A percentile compares a stretch with the other conserved stretches of the same genome.
Conservation (phyloP, 2,113 vertebrate species). For the Upupa epops region DNA sequence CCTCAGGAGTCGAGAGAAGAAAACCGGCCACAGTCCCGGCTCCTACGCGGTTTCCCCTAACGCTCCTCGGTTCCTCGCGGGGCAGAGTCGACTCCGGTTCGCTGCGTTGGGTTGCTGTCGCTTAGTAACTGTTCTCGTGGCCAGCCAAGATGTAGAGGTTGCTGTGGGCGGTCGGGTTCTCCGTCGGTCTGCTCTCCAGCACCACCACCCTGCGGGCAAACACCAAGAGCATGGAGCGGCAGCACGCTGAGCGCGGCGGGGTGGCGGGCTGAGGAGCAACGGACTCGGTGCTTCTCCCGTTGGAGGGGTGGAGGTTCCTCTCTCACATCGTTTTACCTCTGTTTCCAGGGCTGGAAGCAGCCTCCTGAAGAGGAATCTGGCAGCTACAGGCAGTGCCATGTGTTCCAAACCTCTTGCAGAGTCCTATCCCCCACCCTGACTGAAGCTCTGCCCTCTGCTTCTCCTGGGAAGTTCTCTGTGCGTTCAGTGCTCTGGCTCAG, state of each 20-base stretch:
- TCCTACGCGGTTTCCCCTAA: constrained; percentile 20
- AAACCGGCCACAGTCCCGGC: constrained; percentile 13
- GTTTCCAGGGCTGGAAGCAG: neutral
- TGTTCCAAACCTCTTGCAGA: neutral
- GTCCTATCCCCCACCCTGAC: neutral
- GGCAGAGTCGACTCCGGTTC: neutral
- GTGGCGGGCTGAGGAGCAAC: neutral
- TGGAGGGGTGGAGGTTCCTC: neutral
- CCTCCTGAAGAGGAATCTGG: neutral
- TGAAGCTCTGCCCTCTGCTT: neutral
- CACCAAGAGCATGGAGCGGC: neutral
- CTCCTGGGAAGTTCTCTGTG: neutral
- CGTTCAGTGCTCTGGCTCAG: no score
- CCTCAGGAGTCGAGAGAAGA: constrained; percentile 17
- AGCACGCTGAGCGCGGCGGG: neutral
- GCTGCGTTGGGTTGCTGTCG: neutral
- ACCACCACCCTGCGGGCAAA: constrained; percentile 89
- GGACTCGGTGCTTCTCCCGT: neutral
- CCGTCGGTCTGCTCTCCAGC: constrained; percentile 93
- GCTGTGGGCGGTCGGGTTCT: constrained; percentile 92
- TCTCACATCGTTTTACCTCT: neutral
- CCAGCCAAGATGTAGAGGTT: constrained; percentile 99
- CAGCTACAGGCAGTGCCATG: neutral
- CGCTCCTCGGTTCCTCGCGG: neutral
- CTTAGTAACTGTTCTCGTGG: constrained; percentile 98